Evolutionary conservation across 2,888 invertebrate species (phyloP).

Genomic region (Cheilosia soror): DNA sequence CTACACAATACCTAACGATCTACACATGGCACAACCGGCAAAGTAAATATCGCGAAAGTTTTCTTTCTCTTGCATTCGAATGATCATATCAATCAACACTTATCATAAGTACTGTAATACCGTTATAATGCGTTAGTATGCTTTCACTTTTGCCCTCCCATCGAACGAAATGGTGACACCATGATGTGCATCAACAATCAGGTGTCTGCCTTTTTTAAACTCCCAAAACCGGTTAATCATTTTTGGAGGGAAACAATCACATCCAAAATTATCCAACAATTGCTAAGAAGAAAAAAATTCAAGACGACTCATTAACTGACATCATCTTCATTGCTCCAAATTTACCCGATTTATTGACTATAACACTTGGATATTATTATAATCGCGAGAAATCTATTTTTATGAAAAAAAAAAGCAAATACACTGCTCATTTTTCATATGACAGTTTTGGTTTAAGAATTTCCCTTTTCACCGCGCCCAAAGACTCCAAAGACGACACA

Average conservation of each 20-base stretch:
- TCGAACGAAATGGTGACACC: conserved; percentile 18
- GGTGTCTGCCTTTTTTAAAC: conserved; percentile 8
- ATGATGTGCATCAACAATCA: conserved; percentile 37
- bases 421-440: conserved; percentile 30
- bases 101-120: neutral
- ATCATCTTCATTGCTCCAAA: conserved; percentile 62
- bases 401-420: conserved; percentile 24
- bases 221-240: conserved; percentile 37
- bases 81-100: conserved; percentile 31
- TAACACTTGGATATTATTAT: conserved; percentile 23
- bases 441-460: conserved; percentile 38
- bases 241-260: conserved; percentile 56
- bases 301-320: conserved; percentile 48
- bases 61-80: neutral
- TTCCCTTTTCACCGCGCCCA: conserved; percentile 12
- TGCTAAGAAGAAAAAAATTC: conserved; percentile 19
- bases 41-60: conserved; percentile 37
- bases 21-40: conserved; percentile 22
- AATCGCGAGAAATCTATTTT: conserved; percentile 65
- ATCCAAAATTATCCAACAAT: conserved; percentile 26
- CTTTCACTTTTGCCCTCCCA: conserved; percentile 63
- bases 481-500: conserved; percentile 1
- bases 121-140: conserved; percentile 10
- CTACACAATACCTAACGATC: neutral
- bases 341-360: conserved; percentile 1